Percentiles rank a stretch among this genome's conserved stretches.
Conservation (phyloP, 2,113 vertebrate genomes). For the Synodontis membranacea region DNA sequence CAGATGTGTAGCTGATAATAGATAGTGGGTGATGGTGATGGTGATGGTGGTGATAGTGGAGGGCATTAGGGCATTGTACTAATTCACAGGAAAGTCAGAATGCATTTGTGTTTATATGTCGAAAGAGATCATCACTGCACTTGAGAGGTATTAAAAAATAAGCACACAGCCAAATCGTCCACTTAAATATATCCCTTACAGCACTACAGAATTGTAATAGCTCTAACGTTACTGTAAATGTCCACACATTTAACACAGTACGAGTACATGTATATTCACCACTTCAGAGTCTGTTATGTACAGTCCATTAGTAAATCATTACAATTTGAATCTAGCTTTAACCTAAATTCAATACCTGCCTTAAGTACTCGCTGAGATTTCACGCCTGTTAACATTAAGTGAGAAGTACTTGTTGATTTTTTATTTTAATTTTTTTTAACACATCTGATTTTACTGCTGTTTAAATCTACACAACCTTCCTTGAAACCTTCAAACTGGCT, state of each 20-base stretch:
- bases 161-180: neutral
- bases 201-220: neutral
- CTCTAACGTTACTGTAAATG: neutral
- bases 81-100: neutral
- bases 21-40: neutral
- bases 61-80: neutral
- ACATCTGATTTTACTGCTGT: neutral
- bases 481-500: neutral
- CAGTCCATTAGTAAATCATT: neutral
- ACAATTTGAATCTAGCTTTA: neutral
- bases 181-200: neutral
- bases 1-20: slow-evolving; percentile 35
- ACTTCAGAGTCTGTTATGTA: neutral
- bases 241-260: neutral
- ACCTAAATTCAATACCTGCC: no score
- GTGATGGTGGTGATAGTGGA: neutral
- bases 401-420: neutral
- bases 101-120: neutral
- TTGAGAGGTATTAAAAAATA: neutral
- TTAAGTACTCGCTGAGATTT: neutral
- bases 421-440: neutral
- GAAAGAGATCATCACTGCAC: neutral
- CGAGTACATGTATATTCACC: neutral
- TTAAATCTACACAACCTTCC: neutral
- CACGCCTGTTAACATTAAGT: neutral